A percentile compares a stretch with the other conserved stretches of the same genome.
These are phyloP conservation scores for Nycticorax nycticorax DNA, from an alignment of 2,113 vertebrate species.

Conservation along the genomic window DNA sequence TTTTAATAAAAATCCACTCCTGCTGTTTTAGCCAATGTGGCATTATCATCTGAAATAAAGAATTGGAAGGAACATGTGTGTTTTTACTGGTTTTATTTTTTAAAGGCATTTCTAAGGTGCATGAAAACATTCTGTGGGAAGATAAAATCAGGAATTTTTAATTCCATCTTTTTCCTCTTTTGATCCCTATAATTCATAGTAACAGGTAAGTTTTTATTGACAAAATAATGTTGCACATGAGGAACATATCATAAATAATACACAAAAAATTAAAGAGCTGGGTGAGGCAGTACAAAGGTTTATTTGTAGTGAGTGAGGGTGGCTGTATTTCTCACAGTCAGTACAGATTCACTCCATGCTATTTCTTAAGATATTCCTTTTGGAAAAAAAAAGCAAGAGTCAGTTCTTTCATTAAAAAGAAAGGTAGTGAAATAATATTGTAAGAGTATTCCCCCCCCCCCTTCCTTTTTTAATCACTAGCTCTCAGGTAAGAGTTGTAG, in stretches of 20 bases:
- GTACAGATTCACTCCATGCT: background rate
- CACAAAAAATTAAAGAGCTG: background rate
- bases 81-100: background rate
- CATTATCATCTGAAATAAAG: background rate
- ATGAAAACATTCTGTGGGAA: background rate
- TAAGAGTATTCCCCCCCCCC: fast-evolving
- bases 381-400: background rate
- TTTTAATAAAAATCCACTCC: background rate
- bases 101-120: background rate
- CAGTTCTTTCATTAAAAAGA: background rate
- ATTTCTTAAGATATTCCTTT: background rate
- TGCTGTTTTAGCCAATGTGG: background rate
- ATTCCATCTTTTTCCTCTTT: background rate
- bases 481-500: background rate
- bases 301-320: background rate
- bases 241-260: background rate
- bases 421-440: background rate
- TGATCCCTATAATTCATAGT: background rate
- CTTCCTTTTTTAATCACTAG: background rate
- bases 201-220: background rate
- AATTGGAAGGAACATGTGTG: background rate
- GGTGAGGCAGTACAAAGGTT: background rate
- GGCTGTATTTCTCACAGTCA: background rate
- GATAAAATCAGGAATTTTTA: background rate
- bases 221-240: background rate